phyloP scores from a whole-genome alignment of 2,888 invertebrate genomes.

The Philaethria dido region DNA sequence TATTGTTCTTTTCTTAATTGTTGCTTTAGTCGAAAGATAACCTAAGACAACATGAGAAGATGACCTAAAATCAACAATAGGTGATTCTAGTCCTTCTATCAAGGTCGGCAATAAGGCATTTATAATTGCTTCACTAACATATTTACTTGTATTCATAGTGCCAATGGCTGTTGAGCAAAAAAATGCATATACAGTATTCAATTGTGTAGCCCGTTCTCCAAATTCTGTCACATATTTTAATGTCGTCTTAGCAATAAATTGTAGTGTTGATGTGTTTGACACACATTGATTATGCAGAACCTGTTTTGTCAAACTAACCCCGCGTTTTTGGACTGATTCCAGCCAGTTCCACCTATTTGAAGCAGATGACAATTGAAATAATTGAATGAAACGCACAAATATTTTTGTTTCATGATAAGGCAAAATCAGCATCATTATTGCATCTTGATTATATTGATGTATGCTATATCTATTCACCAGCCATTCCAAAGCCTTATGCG shows the following conservation, averaged over 20 bases:
- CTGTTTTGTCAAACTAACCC: constrained; percentile 88
- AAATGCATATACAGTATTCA: constrained; percentile 91
- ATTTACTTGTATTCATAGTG: constrained; percentile 83
- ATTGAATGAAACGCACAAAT: constrained; percentile 92
- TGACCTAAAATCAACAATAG: constrained; percentile 88
- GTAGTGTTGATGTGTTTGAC: constrained; percentile 67
- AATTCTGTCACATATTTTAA: constrained; percentile 82
- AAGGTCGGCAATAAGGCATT: constrained; percentile 88
- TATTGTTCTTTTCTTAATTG: constrained; percentile 85
- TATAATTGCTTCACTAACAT: constrained; percentile 86
- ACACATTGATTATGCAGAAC: constrained; percentile 89
- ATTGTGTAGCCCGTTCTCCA: constrained; percentile 81
- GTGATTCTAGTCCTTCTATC: constrained; percentile 87
- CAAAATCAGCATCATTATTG: constrained; percentile 90
- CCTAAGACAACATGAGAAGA: constrained; percentile 89
- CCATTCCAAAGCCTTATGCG: constrained; percentile 97
- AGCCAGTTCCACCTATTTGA: constrained; percentile 91
- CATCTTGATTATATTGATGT: constrained; percentile 93
- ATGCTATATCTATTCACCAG: constrained; percentile 94
- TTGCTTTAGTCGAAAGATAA: constrained; percentile 86
- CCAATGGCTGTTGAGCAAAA: constrained; percentile 90
- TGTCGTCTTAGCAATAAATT: constrained; percentile 63
- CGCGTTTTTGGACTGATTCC: constrained; percentile 87
- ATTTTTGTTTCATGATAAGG: constrained; percentile 97
- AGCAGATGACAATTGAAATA: constrained; percentile 85